Evolutionary conservation across 1,140 invertebrate species (phyloP).

Genomic region (Neodiprion fabricii): DNA sequence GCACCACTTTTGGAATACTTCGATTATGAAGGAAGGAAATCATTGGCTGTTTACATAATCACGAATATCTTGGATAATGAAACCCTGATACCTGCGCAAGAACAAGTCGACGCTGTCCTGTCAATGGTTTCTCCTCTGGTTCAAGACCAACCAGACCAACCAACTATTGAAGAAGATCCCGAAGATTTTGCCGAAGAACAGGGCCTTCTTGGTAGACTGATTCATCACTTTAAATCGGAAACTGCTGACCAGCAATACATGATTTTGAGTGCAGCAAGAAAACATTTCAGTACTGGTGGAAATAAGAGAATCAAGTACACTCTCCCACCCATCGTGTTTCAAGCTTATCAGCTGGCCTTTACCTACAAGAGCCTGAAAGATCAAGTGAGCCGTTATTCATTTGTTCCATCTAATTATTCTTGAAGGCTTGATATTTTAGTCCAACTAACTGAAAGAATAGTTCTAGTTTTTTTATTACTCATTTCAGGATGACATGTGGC

Average conservation of each 20-base stretch:
- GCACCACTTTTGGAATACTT: slow-evolving; percentile 86
- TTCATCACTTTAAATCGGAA: slow-evolving; percentile 89
- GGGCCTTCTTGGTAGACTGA: slow-evolving; percentile 84
- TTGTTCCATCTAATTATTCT: background rate
- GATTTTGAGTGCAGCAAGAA: slow-evolving; percentile 86
- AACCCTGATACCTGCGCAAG: slow-evolving; percentile 86
- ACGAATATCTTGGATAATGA: slow-evolving; percentile 89
- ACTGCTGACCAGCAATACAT: slow-evolving; percentile 92
- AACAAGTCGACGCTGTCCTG: slow-evolving; percentile 82
- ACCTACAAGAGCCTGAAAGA: slow-evolving; percentile 80
- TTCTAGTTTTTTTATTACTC: slow-evolving; percentile 21
- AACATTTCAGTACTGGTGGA: slow-evolving; percentile 89
- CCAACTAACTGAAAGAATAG: background rate
- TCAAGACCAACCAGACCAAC: slow-evolving; percentile 84
- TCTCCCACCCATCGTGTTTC: slow-evolving; percentile 95
- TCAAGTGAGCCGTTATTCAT: slow-evolving; percentile 63
- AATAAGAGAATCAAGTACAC: slow-evolving; percentile 88
- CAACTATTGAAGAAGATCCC: slow-evolving; percentile 74
- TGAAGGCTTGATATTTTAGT: slow-evolving; percentile 11
- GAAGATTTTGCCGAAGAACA: slow-evolving; percentile 99
- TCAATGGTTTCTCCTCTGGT: slow-evolving; percentile 86
- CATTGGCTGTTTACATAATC: slow-evolving; percentile 87
- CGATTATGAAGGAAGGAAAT: slow-evolving; percentile 88
- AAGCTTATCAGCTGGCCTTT: slow-evolving; percentile 90
- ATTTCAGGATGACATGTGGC: slow-evolving; percentile 93